Conservation (phyloP, 2,113 vertebrate genomes). For the Lota lota region DNA sequence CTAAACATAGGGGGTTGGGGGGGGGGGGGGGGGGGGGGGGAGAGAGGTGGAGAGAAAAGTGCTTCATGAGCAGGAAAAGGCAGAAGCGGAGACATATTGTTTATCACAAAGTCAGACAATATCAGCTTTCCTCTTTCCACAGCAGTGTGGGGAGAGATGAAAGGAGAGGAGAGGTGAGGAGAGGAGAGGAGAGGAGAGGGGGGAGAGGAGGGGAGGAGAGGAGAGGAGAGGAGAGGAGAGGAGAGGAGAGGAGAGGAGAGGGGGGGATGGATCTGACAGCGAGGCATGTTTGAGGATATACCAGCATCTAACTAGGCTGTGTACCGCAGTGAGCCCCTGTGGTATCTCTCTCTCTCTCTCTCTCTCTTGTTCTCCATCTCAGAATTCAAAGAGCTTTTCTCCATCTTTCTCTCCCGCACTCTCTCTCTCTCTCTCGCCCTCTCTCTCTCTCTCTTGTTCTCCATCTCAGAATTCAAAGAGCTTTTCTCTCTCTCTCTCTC, state of each 20-base stretch:
- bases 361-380: background rate
- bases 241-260: background rate
- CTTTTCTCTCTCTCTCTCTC: background rate
- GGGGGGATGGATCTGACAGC: background rate
- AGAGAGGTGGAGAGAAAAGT: slow-evolving; percentile 46
- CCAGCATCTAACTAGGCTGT: slow-evolving; percentile 18
- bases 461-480: too few relatives aligned
- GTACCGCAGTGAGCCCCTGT: slow-evolving; percentile 20
- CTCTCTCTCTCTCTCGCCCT: background rate
- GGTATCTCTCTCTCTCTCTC: slow-evolving; percentile 3
- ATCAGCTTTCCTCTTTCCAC: slow-evolving; percentile 61
- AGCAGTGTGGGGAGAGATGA: slow-evolving; percentile 22
- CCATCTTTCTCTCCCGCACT: background rate
- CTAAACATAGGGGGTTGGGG: background rate
- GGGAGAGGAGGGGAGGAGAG: background rate
- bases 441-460: background rate
- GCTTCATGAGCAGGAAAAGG: slow-evolving; percentile 55
- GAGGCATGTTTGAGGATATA: slow-evolving; percentile 25
- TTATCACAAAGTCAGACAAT: slow-evolving; percentile 71
- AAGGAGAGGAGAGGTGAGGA: slow-evolving; percentile 12
- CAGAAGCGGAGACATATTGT: slow-evolving; percentile 55
- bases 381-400: too few relatives aligned
- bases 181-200: background rate
- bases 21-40: slow-evolving; percentile 24
- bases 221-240: background rate